A percentile compares a stretch with the other conserved stretches of the same genome.
Evolutionary conservation across 30 jellyfish, hydroid and myxozoan species (phyloP).

Genomic region (Aurelia aurita complex sp. Pacific): DNA sequence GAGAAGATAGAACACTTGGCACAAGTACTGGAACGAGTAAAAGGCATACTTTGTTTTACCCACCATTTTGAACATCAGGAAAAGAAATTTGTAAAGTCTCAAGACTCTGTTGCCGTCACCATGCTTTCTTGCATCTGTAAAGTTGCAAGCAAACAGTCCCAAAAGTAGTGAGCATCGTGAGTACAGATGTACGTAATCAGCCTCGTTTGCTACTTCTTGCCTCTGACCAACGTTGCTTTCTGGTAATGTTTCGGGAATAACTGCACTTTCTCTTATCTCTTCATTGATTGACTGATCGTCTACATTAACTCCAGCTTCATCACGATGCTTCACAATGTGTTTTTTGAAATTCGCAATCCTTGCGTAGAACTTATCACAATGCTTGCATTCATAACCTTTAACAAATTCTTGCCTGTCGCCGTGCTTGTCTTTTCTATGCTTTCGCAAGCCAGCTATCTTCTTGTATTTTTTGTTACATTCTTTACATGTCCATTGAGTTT

Average conservation of each 20-base stretch:
- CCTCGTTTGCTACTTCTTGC: conserved; percentile 1
- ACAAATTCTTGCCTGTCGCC: conserved; percentile 1
- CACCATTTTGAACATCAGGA: neutral
- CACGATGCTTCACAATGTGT: conserved; percentile 7
- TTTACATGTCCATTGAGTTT: neutral
- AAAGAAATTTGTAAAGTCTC: conserved; percentile 1
- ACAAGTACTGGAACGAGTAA: conserved; percentile 6
- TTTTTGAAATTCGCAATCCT: conserved; percentile 6
- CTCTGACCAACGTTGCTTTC: neutral
- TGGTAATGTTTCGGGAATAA: conserved; percentile 12
- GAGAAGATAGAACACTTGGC: neutral
- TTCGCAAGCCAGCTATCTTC: conserved; percentile 10
- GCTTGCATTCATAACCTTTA: conserved; percentile 11
- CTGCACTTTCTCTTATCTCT: conserved; percentile 6
- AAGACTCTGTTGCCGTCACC: conserved; percentile 8
- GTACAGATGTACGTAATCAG: neutral
- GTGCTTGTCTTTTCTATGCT: conserved; percentile 23
- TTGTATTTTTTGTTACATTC: neutral
- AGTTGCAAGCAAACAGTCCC: conserved; percentile 26
- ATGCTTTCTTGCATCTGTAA: conserved; percentile 27
- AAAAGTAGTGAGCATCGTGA: conserved; percentile 9
- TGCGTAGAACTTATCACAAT: neutral
- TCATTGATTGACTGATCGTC: neutral
- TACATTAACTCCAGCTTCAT: neutral
- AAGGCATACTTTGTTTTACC: conserved; percentile 11